Evolutionary conservation across 2,888 invertebrate species (phyloP).

Genomic region (Chrysopilus asiliformis): DNA sequence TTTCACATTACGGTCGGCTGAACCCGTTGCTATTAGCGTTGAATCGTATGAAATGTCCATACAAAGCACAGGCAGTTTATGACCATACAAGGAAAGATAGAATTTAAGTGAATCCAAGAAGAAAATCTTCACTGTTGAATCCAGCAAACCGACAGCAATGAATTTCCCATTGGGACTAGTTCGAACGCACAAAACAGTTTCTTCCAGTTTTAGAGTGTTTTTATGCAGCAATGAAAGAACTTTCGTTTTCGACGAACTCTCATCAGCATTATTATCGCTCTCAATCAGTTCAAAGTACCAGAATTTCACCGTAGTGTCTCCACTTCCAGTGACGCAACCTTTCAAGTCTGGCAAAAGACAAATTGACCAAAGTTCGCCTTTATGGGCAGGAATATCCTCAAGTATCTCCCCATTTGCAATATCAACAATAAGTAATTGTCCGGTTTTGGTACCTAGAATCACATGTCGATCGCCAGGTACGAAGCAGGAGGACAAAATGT

Average conservation of each 20-base stretch:
- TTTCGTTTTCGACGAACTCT: constrained; percentile 25
- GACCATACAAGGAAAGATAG: constrained; percentile 88
- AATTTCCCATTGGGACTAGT: constrained; percentile 77
- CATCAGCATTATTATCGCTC: constrained; percentile 32
- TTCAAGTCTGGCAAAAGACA: constrained; percentile 68
- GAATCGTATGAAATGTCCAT: constrained; percentile 88
- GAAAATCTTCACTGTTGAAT: constrained; percentile 90
- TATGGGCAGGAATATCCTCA: constrained; percentile 73
- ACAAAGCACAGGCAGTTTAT: constrained; percentile 85
- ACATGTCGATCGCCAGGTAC: constrained; percentile 83
- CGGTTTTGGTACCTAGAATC: constrained; percentile 74
- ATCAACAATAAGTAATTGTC: constrained; percentile 70
- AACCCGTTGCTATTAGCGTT: constrained; percentile 79
- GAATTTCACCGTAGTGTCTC: constrained; percentile 80
- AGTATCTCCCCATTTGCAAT: constrained; percentile 66
- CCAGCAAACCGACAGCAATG: constrained; percentile 78
- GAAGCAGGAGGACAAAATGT: constrained; percentile 62
- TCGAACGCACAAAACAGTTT: constrained; percentile 69
- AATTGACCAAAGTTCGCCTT: constrained; percentile 65
- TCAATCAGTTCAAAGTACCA: constrained; percentile 88
- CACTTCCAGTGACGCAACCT: constrained; percentile 74
- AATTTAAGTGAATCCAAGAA: constrained; percentile 92
- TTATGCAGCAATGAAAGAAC: constrained; percentile 66
- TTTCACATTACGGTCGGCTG: constrained; percentile 89
- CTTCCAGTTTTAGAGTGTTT: constrained; percentile 74